A percentile compares a stretch with the other conserved stretches of the same genome.
Conservation (phyloP, 2,797 vertebrate genomes). For the Micrastur ruficollis region DNA sequence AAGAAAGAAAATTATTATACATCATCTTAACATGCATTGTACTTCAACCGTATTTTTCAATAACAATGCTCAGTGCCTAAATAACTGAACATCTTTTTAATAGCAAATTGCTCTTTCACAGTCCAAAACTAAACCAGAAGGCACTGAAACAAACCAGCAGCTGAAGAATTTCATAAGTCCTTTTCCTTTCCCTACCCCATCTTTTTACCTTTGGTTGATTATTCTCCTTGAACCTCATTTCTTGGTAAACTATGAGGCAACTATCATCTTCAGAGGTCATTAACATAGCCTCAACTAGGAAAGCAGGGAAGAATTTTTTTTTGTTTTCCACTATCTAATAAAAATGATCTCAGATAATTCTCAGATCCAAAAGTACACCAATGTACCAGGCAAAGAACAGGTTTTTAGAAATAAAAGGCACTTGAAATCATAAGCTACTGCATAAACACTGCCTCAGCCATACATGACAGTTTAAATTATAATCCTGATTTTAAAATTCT, state of each 20-base stretch:
- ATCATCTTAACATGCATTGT: not conserved
- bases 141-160: not conserved
- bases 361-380: not conserved
- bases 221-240: not conserved
- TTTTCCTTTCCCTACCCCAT: not conserved
- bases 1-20: not conserved
- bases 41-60: not conserved
- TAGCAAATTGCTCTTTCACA: not conserved
- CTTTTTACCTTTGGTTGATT: not conserved
- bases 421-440: not conserved
- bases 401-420: not conserved
- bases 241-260: not conserved
- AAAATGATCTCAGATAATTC: not conserved
- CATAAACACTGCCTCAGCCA: not conserved
- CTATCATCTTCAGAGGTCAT: not conserved
- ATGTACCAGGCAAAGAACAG: not conserved
- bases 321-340: not conserved
- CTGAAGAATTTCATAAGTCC: rapidly evolving
- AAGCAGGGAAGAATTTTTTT: not conserved
- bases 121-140: not conserved
- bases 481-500: not conserved
- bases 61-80: not conserved
- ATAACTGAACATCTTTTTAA: not conserved
- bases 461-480: not conserved
- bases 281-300: not conserved